Evolutionary conservation across 1,140 invertebrate genomes (phyloP), one percentile per base, ranked within the genome.

Genomic region (Metaphire vulgaris): DNA sequence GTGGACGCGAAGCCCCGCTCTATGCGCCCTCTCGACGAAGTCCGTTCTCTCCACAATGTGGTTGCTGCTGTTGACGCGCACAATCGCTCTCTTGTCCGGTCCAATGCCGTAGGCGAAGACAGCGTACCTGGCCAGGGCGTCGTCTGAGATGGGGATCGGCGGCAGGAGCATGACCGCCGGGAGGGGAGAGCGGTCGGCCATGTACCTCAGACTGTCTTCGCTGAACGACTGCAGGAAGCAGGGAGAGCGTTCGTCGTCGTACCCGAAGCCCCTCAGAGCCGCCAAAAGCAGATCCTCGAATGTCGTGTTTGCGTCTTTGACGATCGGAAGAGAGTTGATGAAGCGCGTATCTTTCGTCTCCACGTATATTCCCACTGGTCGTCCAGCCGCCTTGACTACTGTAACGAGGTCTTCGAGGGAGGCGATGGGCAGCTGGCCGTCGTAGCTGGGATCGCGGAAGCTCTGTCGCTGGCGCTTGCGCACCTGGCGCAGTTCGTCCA

Each of bases 401-500:
- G 29, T 69, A 34, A 69, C 69, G 28, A 75, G 31, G 33, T 74
- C 74, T n/a, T 75, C 68, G 30, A 75, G 67, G 15, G 66, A 69
- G 21, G 66, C 21, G 33, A 75, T 69, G 66, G 1, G 31, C 33
- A 69, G 32, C 30, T 31, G 30, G 29, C 33, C 33, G 32, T 34
- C 67, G 74, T 75, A 69, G n/a, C 29, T 33, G 16, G 66, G 67
- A 29, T 75, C 41, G 33, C 65, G 32, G n/a, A 26, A 70, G 16
- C 28, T 28, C 0, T 28, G 21, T 26, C 33, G 28, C 30, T 77
- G 68, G 29, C 29, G 41, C 2, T 72, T 33, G 30, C 12, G 56
- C 33, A 79, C 33, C n/a, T 29, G 77, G 30, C 69, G 78, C 26
- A 74, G 65, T 72, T 78, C 77, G 12, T 69, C 73, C 64, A 81